phyloP scores from a whole-genome alignment of 1,140 invertebrate genomes.

The Macrotrachela quadricornifera region DNA sequence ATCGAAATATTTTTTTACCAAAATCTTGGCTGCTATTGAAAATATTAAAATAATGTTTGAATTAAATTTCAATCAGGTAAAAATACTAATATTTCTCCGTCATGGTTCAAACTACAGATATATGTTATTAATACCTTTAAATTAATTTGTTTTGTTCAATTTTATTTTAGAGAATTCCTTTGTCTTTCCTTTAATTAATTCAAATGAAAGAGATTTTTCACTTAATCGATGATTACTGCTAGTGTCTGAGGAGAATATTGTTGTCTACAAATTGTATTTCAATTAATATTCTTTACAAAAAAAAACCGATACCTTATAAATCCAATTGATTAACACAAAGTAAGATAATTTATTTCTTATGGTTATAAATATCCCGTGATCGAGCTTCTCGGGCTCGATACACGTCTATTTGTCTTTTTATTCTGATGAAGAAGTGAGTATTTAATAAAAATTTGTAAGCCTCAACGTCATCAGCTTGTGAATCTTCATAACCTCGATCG shows the following conservation, averaged over 20 bases:
- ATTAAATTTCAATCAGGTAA: conserved; percentile 1
- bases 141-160: too few relatives aligned
- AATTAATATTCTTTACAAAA: conserved; percentile 13
- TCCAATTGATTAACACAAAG: too few relatives aligned
- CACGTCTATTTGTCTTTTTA: too few relatives aligned
- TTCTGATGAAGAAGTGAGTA: too few relatives aligned
- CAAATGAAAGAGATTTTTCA: conserved; percentile 74
- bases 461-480: not conserved
- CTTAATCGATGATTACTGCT: conserved; percentile 48
- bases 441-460: too few relatives aligned
- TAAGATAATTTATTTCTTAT: too few relatives aligned
- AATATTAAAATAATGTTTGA: not conserved
- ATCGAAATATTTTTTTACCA: not conserved
- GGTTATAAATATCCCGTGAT: too few relatives aligned
- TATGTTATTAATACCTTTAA: too few relatives aligned
- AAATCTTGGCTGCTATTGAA: not conserved
- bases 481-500: not conserved
- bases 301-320: too few relatives aligned
- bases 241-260: conserved; percentile 39
- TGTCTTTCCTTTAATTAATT: conserved; percentile 51
- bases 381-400: too few relatives aligned
- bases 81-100: not conserved
- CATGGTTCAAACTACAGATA: too few relatives aligned
- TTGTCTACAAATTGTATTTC: conserved; percentile 22
- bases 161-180: too few relatives aligned